A percentile compares a stretch with the other conserved stretches of the same genome.
Conservation (phyloP, 2,888 invertebrate species). For the Drosophila atripex region DNA sequence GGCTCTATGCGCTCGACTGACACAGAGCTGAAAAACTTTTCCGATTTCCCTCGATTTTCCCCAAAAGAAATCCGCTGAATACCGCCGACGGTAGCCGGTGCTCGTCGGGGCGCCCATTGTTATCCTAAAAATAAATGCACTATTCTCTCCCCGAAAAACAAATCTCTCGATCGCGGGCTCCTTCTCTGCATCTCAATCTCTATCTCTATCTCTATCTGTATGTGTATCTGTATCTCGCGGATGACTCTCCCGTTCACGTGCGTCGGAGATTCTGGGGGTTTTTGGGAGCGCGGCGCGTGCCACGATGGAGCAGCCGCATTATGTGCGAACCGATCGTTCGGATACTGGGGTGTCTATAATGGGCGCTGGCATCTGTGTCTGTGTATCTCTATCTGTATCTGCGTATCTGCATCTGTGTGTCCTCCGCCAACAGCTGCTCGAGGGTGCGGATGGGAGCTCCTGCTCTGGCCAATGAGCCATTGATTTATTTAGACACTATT, state of each 20-base stretch:
- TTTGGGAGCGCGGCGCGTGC: conserved; percentile 63
- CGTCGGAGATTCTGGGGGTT: conserved; percentile 19
- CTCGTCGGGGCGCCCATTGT: conserved; percentile 65
- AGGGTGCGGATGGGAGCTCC: conserved; percentile 1
- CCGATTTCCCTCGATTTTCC: conserved; percentile 49
- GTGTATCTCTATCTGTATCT: conserved; percentile 4
- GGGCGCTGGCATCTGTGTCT: conserved; percentile 17
- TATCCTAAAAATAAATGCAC: conserved; percentile 72
- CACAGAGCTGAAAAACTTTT: conserved; percentile 56
- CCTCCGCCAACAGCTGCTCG: conserved; percentile 28
- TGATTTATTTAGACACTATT: conserved; percentile 59
- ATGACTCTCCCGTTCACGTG: conserved; percentile 55
- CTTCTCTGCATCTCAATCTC: background rate
- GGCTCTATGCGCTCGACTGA: conserved; percentile 74
- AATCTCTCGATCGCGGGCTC: conserved; percentile 13
- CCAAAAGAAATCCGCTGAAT: conserved; percentile 50
- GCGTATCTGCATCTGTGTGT: conserved; percentile 6
- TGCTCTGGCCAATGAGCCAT: conserved; percentile 47
- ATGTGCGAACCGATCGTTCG: conserved; percentile 62
- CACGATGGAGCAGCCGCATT: conserved; percentile 37
- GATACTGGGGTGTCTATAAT: conserved; percentile 54
- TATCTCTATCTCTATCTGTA: conserved; percentile 4
- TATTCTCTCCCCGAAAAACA: conserved; percentile 24
- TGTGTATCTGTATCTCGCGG: background rate
- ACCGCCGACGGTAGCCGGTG: conserved; percentile 37